These are phyloP conservation scores for Mythimna impura DNA, from an alignment of 2,888 invertebrate species.

Conservation along the genomic window DNA sequence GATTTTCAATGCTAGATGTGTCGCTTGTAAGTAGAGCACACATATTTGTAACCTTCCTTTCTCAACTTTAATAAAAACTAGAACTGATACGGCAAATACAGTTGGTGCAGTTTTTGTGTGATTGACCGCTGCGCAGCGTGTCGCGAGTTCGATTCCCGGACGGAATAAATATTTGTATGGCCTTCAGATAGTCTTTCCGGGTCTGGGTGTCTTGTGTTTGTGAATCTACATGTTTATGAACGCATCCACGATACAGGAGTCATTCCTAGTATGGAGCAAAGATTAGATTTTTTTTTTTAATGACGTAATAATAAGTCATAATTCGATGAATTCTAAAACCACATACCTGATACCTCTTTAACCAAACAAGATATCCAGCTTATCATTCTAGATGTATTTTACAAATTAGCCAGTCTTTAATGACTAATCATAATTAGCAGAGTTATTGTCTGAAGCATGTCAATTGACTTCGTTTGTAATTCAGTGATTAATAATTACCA, in stretches of 20 bases:
- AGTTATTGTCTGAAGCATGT: constrained; percentile 1
- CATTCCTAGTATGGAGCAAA: too few species aligned
- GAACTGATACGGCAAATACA: background rate
- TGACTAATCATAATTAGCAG: constrained; percentile 23
- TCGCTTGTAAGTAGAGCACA: background rate
- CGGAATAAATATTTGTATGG: too few species aligned
- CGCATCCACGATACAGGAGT: too few species aligned
- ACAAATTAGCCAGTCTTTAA: constrained; percentile 14
- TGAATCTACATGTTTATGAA: too few species aligned
- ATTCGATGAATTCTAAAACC: constrained; percentile 7
- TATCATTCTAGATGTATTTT: constrained; percentile 2
- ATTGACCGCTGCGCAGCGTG: too few species aligned
- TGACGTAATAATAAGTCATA: background rate
- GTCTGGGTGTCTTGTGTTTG: too few species aligned
- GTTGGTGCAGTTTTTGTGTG: too few species aligned
- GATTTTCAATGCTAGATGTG: background rate
- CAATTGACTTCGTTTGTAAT: constrained; percentile 20
- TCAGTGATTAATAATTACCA: constrained; percentile 44
- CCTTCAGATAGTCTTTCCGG: too few species aligned
- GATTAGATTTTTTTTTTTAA: too few species aligned
- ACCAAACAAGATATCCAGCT: background rate
- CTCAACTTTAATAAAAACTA: background rate
- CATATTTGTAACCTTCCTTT: background rate
- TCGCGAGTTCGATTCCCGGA: too few species aligned
- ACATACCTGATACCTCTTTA: background rate